Percentiles rank a stretch among this genome's conserved stretches.
These are phyloP conservation scores for Heliconius eleuchia DNA, from an alignment of 1,140 invertebrate genomes.

Conservation along the genomic window DNA sequence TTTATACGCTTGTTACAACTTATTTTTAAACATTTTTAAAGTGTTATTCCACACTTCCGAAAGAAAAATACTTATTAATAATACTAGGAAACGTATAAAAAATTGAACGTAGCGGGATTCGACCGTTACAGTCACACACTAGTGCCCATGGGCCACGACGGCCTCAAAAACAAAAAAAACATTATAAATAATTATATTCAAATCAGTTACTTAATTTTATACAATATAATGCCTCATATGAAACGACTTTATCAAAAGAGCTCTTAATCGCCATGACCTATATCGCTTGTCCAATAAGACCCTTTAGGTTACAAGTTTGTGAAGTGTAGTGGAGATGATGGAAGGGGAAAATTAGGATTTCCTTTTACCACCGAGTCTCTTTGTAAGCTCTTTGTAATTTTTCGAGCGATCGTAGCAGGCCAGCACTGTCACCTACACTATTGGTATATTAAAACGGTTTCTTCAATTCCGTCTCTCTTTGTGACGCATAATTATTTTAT, in stretches of 20 bases:
- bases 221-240: not conserved
- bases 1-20: too few species aligned
- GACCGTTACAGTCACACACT: too few species aligned
- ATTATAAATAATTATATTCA: not conserved
- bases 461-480: slow-evolving; percentile 32
- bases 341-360: slow-evolving; percentile 39
- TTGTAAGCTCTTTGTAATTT: slow-evolving; percentile 48
- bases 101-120: too few species aligned
- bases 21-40: too few species aligned
- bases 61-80: too few species aligned
- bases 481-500: slow-evolving; percentile 7
- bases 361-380: slow-evolving; percentile 40
- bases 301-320: slow-evolving; percentile 39
- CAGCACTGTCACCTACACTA: slow-evolving; percentile 36
- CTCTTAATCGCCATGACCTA: slow-evolving; percentile 31
- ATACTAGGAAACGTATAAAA: too few species aligned
- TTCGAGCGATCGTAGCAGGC: slow-evolving; percentile 36
- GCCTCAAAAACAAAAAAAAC: too few species aligned
- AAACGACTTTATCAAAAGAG: slow-evolving; percentile 19
- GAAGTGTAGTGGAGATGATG: slow-evolving; percentile 35
- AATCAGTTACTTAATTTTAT: not conserved
- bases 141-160: too few species aligned
- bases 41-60: too few species aligned
- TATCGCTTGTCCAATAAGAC: slow-evolving; percentile 38
- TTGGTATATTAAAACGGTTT: slow-evolving; percentile 42